Evolutionary conservation across 2,888 invertebrate species (phyloP), one percentile per base, ranked within the genome.

Genomic region (Amblyjoppa fuscipennis): DNA sequence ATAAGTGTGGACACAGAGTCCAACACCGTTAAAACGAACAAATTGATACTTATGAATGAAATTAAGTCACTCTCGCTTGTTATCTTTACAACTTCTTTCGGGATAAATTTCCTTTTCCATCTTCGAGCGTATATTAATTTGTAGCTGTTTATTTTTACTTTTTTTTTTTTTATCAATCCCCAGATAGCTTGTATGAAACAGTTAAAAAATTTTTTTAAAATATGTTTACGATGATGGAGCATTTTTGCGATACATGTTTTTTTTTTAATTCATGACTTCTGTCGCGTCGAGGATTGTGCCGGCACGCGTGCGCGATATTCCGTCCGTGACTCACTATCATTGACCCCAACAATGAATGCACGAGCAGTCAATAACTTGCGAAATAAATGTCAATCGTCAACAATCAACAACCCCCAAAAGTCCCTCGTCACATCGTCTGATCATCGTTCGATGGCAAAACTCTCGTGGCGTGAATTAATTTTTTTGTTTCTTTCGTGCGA

Each of bases 261-360:
- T 41, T 13, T 11, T 56, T 59, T 0, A 16, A 49, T 49, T 49
- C 16, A 11, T 11, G 7, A 2, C 13, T 9, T 28, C 11, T 13
- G 11, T 28, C 5, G 2, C 56, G 25, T 11, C 25, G 20, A 59
- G 3, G 13, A 59, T 13, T 59, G 13, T 11, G 1, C 3, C 59
- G 49, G 34, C 13, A 49, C 49, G 31, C 25, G 13, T 20, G n/a
- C 34, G 16, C 34, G 51, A 20, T 51, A 76, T 66, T 66, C 34
- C 28, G n/a, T 16, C n/a, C 20, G 45, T 59, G 31, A 59, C 49
- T 70, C 41, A 13, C 59, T 70, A 1, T 59, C 56, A 38, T 61
- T 61, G 70, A 78, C 49, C 34, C 34, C 25, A 56, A 70, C 53
- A 69, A 70, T 31, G 45, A 45, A 70, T 59, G 41, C 28, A 56